Conservation (phyloP, 2,888 invertebrate genomes). For the Eristalinus sepulchralis region DNA sequence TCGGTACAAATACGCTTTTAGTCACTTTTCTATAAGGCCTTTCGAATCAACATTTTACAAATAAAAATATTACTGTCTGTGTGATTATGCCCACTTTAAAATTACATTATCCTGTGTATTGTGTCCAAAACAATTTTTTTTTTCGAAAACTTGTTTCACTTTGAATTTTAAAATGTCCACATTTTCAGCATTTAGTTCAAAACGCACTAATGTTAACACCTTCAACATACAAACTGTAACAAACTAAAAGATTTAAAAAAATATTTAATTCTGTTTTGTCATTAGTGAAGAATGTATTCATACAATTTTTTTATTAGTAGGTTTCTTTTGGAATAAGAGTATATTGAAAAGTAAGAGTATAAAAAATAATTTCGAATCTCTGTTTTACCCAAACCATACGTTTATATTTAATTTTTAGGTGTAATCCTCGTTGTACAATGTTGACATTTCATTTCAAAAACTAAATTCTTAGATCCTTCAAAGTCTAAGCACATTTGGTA, state of each 20-base stretch:
- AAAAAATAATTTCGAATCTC: conserved; percentile 30
- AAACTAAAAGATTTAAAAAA: not conserved
- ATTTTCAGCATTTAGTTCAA: not conserved
- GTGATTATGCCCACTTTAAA: not conserved
- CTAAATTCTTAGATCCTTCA: not conserved
- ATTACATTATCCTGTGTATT: not conserved
- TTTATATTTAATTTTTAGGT: conserved; percentile 12
- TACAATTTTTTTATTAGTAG: not conserved
- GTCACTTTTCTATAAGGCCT: not conserved
- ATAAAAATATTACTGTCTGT: not conserved
- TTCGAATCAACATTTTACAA: not conserved
- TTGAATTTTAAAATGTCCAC: not conserved
- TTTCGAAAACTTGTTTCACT: not conserved
- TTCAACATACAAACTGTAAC: not conserved
- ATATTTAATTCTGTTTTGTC: not conserved
- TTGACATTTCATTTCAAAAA: conserved; percentile 14
- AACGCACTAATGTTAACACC: not conserved
- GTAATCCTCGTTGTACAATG: conserved; percentile 45
- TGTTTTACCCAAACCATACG: not conserved
- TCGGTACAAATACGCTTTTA: not conserved
- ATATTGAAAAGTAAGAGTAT: conserved; percentile 8
- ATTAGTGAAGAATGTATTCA: not conserved
- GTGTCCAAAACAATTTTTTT: not conserved
- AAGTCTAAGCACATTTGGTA: conserved; percentile 1
- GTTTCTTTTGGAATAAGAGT: not conserved